Conservation (phyloP, 2,113 vertebrate genomes). For the Hydropotes inermis region DNA sequence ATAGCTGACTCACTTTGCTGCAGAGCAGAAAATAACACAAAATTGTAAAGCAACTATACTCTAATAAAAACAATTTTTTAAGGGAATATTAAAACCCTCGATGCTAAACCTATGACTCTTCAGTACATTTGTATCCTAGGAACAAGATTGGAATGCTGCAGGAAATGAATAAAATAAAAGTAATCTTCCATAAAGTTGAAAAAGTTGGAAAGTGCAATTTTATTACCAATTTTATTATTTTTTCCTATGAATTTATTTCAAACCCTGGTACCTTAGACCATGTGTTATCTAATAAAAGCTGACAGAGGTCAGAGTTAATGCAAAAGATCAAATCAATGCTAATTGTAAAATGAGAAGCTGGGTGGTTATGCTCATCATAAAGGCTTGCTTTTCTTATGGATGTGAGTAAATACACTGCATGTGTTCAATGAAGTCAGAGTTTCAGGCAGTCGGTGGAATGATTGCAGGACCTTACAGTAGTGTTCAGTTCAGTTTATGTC, state of each 20-base stretch:
- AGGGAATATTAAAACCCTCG: not conserved
- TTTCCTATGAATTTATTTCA: not conserved
- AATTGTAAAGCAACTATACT: not conserved
- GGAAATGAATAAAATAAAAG: not conserved
- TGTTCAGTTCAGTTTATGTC: not conserved
- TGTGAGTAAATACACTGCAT: not conserved
- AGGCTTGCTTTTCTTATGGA: not conserved
- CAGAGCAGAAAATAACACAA: not conserved
- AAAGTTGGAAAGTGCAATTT: not conserved
- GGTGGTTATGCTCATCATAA: not conserved
- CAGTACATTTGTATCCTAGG: not conserved
- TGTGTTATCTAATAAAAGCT: not conserved
- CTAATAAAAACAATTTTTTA: not conserved
- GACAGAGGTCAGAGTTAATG: not conserved
- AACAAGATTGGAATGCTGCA: not conserved
- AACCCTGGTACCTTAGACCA: not conserved
- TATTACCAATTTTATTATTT: not conserved
- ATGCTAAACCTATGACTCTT: not conserved
- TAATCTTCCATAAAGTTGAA: not conserved
- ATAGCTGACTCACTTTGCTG: not conserved
- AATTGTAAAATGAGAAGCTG: not conserved
- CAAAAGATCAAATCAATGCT: not conserved
- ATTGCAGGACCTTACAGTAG: not conserved
- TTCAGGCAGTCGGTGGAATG: not conserved
- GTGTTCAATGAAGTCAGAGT: not conserved